A percentile compares a stretch with the other conserved stretches of the same genome.
Conservation (phyloP, 1,140 invertebrate species). For the Bombus waltoni region DNA sequence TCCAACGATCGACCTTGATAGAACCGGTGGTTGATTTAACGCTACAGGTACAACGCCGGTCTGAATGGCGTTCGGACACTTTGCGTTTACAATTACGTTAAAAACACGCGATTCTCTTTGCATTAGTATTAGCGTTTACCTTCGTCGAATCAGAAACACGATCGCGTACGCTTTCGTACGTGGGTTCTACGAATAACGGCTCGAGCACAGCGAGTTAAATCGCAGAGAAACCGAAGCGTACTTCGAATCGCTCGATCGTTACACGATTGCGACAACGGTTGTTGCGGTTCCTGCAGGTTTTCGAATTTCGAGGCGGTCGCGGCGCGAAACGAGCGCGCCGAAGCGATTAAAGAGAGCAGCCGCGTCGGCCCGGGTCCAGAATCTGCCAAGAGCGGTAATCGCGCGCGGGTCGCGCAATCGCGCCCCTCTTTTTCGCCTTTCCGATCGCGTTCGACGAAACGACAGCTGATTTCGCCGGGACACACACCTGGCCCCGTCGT, state of each 20-base stretch:
- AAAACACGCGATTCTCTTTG: too few relatives aligned
- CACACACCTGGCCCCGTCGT: slow-evolving; percentile 48
- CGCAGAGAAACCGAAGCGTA: too few relatives aligned
- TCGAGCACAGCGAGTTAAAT: too few relatives aligned
- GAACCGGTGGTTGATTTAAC: accelerated
- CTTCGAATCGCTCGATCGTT: background rate
- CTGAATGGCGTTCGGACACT: too few relatives aligned
- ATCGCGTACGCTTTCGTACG: too few relatives aligned
- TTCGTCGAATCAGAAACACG: too few relatives aligned
- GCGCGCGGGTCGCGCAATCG: background rate
- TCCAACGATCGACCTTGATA: too few relatives aligned
- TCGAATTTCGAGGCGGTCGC: background rate
- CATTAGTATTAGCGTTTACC: too few relatives aligned
- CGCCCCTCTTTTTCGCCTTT: background rate
- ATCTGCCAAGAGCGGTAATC: background rate
- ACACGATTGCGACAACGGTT: background rate
- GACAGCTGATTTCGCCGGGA: slow-evolving; percentile 54
- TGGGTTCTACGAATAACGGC: too few relatives aligned
- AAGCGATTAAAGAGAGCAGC: background rate
- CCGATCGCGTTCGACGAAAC: slow-evolving; percentile 39
- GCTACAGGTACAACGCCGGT: too few relatives aligned
- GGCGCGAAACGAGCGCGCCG: background rate
- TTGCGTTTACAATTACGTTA: too few relatives aligned
- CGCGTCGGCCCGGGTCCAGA: background rate
- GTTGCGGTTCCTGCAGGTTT: background rate